Conservation (phyloP, 2,888 invertebrate genomes). For the Aleiodes alternator region DNA sequence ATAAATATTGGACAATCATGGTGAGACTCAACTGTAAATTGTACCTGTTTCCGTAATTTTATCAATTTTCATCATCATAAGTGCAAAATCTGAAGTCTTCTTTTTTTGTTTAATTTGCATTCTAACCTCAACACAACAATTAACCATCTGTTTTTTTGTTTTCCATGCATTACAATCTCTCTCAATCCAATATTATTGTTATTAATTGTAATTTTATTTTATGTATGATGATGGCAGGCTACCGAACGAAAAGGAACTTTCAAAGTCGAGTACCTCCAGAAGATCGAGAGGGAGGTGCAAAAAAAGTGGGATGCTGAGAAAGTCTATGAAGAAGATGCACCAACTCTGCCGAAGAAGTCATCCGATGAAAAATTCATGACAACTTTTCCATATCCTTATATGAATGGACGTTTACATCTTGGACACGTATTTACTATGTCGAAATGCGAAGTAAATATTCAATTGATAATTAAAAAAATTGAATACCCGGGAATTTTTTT, state of each 20-base stretch:
- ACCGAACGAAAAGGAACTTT: slow-evolving; percentile 93
- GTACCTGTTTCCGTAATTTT: neutral
- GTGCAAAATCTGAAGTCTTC: neutral
- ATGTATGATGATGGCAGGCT: slow-evolving; percentile 57
- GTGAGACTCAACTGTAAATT: neutral
- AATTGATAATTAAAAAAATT: neutral
- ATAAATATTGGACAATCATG: neutral
- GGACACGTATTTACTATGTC: slow-evolving; percentile 98
- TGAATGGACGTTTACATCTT: slow-evolving; percentile 98
- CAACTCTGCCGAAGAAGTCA: slow-evolving; percentile 77
- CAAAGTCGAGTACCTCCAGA: slow-evolving; percentile 94
- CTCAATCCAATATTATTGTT: neutral
- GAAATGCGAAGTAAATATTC: slow-evolving; percentile 89
- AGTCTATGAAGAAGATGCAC: slow-evolving; percentile 90
- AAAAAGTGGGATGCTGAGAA: slow-evolving; percentile 89
- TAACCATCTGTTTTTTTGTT: neutral
- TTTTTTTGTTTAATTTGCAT: neutral
- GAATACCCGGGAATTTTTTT: too few species aligned
- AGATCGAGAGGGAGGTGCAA: slow-evolving; percentile 92
- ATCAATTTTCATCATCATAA: neutral
- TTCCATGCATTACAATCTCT: neutral
- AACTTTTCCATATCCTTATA: slow-evolving; percentile 99
- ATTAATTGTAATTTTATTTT: slow-evolving; percentile 23
- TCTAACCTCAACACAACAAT: slow-evolving; percentile 30
- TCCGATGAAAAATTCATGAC: slow-evolving; percentile 90